A percentile compares a stretch with the other conserved stretches of the same genome.
Conservation (phyloP, 2,888 invertebrate species). For the Mythimna ferrago region DNA sequence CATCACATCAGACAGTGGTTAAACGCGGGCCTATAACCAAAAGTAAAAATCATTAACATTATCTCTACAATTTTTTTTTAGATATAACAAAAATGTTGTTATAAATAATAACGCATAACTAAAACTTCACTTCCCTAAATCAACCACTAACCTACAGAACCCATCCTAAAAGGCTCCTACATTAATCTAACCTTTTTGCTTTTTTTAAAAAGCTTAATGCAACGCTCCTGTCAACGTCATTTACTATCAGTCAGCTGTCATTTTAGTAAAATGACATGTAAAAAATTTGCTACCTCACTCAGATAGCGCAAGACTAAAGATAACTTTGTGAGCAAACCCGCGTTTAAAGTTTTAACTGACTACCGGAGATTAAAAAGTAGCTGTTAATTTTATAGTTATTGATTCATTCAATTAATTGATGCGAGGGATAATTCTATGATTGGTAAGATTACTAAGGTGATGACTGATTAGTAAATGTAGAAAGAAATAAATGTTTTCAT, state of each 20-base stretch:
- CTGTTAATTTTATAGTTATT: slow-evolving; percentile 4
- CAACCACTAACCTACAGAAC: slow-evolving; percentile 49
- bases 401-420: slow-evolving; percentile 23
- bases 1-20: no score
- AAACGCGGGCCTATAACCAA: no score
- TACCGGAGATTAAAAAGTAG: slow-evolving; percentile 12
- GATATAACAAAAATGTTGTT: no score
- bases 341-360: slow-evolving; percentile 24
- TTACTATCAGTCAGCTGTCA: slow-evolving; percentile 76
- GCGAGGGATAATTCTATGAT: neutral
- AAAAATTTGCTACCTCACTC: slow-evolving; percentile 72
- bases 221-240: slow-evolving; percentile 85
- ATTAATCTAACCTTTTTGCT: slow-evolving; percentile 26
- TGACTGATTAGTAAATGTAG: neutral
- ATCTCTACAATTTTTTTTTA: no score
- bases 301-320: slow-evolving; percentile 52
- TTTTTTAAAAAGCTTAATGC: slow-evolving; percentile 78
- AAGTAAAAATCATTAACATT: no score
- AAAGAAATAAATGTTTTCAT: no score
- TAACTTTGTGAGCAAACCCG: slow-evolving; percentile 58
- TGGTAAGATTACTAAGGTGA: neutral
- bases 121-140: neutral
- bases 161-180: slow-evolving; percentile 16
- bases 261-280: slow-evolving; percentile 67
- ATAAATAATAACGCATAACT: neutral